Conservation (phyloP, 1,140 invertebrate genomes). For the Drosophila pallidifrons region DNA sequence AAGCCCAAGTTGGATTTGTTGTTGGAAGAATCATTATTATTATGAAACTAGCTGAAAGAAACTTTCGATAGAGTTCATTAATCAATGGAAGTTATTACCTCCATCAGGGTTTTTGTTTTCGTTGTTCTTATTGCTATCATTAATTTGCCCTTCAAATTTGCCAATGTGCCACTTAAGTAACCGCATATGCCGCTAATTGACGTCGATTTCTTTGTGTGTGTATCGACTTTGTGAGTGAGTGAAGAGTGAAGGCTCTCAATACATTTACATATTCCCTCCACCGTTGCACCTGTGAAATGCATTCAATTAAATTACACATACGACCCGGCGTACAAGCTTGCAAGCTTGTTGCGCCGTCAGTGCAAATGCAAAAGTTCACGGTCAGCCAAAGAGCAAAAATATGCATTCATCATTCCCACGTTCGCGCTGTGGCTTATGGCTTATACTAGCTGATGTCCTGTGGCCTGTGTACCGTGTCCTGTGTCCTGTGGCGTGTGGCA, state of each 20-base stretch:
- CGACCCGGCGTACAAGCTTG: conserved; percentile 29
- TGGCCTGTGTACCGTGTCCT: background rate
- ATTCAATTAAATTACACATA: conserved; percentile 60
- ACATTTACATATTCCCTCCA: background rate
- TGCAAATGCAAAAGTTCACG: conserved; percentile 72
- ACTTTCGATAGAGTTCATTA: no score
- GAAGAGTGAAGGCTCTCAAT: background rate
- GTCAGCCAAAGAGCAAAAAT: conserved; percentile 37
- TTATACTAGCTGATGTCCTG: no score
- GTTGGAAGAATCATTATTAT: no score
- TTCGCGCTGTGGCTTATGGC: background rate
- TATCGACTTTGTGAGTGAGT: background rate
- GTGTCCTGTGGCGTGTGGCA: background rate
- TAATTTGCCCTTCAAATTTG: background rate
- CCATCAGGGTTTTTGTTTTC: no score
- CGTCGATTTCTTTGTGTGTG: conserved; percentile 54
- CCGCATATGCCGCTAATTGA: conserved; percentile 54
- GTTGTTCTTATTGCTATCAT: background rate
- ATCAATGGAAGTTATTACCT: no score
- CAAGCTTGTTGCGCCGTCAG: conserved; percentile 38
- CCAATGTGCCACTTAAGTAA: conserved; percentile 3
- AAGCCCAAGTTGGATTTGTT: no score
- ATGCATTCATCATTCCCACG: conserved; percentile 56
- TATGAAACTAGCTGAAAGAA: no score
- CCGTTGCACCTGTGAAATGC: background rate